These are phyloP conservation scores for Barnardius zonarius DNA, from an alignment of 2,113 vertebrate species.

Conservation along the genomic window DNA sequence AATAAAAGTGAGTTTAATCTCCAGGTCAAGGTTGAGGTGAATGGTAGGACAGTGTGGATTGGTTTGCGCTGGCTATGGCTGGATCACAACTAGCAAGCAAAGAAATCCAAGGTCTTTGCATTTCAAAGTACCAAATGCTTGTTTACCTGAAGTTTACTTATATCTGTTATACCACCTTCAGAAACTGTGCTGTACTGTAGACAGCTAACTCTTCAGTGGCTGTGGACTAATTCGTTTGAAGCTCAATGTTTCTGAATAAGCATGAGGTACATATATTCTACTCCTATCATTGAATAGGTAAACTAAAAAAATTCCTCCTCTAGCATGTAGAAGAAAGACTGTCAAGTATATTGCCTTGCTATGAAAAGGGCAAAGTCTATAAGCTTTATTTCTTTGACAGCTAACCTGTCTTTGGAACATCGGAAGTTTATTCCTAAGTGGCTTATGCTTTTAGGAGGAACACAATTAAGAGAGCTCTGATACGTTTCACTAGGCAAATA, in stretches of 20 bases:
- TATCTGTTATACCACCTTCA: neutral
- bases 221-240: conserved; percentile 21
- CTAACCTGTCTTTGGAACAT: conserved; percentile 42
- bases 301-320: conserved; percentile 59
- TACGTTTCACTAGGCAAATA: conserved; percentile 69
- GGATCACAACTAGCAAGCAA: conserved; percentile 45
- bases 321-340: conserved; percentile 1
- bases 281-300: conserved; percentile 33
- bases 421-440: conserved; percentile 49
- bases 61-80: conserved; percentile 33
- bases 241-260: conserved; percentile 24
- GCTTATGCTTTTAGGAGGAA: conserved; percentile 32
- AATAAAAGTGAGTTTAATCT: conserved; percentile 83
- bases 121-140: conserved; percentile 40
- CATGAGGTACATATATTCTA: neutral
- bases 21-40: conserved; percentile 79
- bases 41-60: conserved; percentile 35
- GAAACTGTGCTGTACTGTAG: neutral
- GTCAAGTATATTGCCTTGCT: conserved; percentile 10
- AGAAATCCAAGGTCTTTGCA: conserved; percentile 22
- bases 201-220: conserved; percentile 14
- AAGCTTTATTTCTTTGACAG: conserved; percentile 54
- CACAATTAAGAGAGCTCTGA: conserved; percentile 62
- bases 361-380: conserved; percentile 39
- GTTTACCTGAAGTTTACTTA: conserved; percentile 37